Conservation (phyloP, 1,140 invertebrate species). For the Rhysida immarginata region DNA sequence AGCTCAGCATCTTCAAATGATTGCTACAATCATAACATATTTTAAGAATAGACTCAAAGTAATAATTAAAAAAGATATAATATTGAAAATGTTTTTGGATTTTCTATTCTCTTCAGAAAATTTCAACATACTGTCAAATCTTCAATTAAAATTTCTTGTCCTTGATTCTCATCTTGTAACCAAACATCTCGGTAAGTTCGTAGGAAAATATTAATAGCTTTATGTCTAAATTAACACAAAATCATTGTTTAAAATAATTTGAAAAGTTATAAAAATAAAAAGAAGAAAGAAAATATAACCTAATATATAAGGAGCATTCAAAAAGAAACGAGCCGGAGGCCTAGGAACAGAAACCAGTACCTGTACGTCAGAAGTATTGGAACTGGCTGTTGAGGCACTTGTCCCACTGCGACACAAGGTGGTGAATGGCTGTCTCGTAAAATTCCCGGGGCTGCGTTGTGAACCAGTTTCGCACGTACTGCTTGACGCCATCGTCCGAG, state of each 20-base stretch:
- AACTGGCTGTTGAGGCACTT: no score
- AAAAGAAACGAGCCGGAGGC: no score
- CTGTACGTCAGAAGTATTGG: no score
- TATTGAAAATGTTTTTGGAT: conserved; percentile 4
- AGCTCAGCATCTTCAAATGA: conserved; percentile 89
- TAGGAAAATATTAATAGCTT: conserved; percentile 94
- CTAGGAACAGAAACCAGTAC: no score
- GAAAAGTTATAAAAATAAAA: not conserved
- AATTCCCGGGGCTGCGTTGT: no score
- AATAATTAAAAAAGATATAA: not conserved
- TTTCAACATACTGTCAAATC: conserved; percentile 70
- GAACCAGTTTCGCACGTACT: no score
- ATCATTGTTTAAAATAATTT: not conserved
- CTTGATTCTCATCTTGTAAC: conserved; percentile 88
- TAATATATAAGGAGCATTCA: no score
- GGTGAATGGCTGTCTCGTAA: no score
- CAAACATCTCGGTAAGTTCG: conserved; percentile 85
- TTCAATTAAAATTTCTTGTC: conserved; percentile 94
- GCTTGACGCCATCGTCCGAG: no score
- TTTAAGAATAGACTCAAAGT: not conserved
- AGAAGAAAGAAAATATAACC: no score
- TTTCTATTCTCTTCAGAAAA: not conserved
- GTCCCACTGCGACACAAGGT: no score
- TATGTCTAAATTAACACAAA: conserved; percentile 55
- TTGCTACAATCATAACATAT: conserved; percentile 41